Evolutionary conservation across 2,888 invertebrate genomes (phyloP), one percentile per base, ranked within the genome.

Genomic region (Agrilus mali): DNA sequence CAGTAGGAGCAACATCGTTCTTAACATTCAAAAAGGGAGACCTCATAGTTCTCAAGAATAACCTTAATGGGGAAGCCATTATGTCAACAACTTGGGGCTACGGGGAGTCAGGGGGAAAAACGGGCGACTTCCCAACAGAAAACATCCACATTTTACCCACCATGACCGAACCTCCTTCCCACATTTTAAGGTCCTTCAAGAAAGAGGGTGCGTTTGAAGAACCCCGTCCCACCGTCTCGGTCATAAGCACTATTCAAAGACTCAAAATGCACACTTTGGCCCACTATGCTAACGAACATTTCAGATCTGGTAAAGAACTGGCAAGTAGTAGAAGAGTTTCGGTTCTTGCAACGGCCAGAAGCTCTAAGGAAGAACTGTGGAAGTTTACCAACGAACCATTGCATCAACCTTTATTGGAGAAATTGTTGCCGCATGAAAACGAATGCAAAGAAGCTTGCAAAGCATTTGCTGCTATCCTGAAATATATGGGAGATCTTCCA

Each of bases 401-500:
- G 12, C 81, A 84, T 52, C 81, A 84, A 51, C 93, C 94, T 0
- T 66, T 92, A 27, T 69, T 94, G 14, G 80, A 82, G 54, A 86
- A 85, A 60, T 59, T 93, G 15, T 65, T 79, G 49, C 75, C 73
- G 17, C 77, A 86, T 55, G 84, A 84, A 52, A 75, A 78, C 41
- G 65, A 82, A 3, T 77, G 78, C 32, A 82, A 84, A 57, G 77
- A 79, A 55, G 85, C 90, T 2, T 75, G 86, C 51, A 70, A 75
- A 41, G 77, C 83, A 46, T 89, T 86, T 64, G 75, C 78, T 47
- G 81, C 78, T 51, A 80, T 89, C 53, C 71, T 89, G 33, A 84
- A 80, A 67, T 88, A 82, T 58, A 94, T 93, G 92, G 94, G 93
- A 16, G 95, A 95, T 61, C 75, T 90, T 58, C 89, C 92, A n/a